These are phyloP conservation scores for Congeria kusceri DNA, from an alignment of 2,888 invertebrate genomes.

Conservation along the genomic window DNA sequence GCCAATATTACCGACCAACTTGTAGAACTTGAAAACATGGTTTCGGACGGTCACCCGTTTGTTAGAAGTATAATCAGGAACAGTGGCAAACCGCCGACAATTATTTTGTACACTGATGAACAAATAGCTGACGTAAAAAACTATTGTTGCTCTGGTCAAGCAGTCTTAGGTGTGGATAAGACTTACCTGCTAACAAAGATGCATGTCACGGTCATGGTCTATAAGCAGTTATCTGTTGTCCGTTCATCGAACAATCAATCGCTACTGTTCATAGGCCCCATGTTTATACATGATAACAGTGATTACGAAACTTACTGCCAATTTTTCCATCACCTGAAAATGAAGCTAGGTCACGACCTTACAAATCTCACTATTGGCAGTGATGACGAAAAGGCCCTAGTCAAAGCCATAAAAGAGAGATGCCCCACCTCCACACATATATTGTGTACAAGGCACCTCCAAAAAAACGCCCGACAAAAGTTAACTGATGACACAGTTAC, in stretches of 20 bases:
- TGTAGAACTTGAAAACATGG: too few species aligned
- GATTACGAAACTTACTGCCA: slow-evolving; percentile 51
- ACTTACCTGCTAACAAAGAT: slow-evolving; percentile 42
- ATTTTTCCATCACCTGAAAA: slow-evolving; percentile 41
- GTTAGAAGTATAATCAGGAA: too few species aligned
- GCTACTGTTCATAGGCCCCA: slow-evolving; percentile 52
- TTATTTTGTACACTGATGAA: too few species aligned
- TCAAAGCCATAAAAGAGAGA: neutral
- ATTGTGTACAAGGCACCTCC: slow-evolving; percentile 32
- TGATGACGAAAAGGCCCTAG: slow-evolving; percentile 32
- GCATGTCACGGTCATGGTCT: slow-evolving; percentile 43
- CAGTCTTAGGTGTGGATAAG: slow-evolving; percentile 44
- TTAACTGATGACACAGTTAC: slow-evolving; percentile 25
- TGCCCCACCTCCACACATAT: slow-evolving; percentile 24
- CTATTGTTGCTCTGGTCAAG: too few species aligned
- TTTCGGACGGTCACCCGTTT: too few species aligned
- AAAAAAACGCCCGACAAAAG: slow-evolving; percentile 20
- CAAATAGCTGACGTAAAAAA: too few species aligned
- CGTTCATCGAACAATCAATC: slow-evolving; percentile 6
- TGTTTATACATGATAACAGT: slow-evolving; percentile 57
- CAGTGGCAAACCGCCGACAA: too few species aligned
- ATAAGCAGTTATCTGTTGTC: slow-evolving; percentile 40
- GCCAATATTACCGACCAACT: too few species aligned
- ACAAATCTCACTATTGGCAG: neutral
- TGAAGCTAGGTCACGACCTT: slow-evolving; percentile 18